Evolutionary conservation across 1,140 invertebrate genomes (phyloP).

Genomic region (Drosophila trapezifrons): DNA sequence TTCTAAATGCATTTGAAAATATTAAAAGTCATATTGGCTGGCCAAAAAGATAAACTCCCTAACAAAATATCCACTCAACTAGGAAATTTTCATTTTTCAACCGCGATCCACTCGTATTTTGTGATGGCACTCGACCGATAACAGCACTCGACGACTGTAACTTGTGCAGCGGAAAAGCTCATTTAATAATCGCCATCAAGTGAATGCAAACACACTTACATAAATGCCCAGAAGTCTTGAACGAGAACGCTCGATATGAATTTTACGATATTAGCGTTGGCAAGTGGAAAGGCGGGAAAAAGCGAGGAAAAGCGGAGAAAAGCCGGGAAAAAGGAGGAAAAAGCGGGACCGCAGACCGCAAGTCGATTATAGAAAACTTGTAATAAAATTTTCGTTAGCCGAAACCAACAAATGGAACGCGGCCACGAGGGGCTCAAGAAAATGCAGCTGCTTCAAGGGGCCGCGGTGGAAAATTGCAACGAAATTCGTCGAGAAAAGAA

Average conservation of each 20-base stretch:
- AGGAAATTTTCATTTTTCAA: background rate
- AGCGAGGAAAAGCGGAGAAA: background rate
- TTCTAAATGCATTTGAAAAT: no score
- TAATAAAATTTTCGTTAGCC: constrained; percentile 78
- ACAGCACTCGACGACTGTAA: background rate
- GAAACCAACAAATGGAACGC: constrained; percentile 67
- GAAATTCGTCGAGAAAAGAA: constrained; percentile 46
- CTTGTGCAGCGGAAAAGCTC: background rate
- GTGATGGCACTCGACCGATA: constrained; percentile 14
- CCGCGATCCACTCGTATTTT: background rate
- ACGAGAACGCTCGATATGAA: constrained; percentile 26
- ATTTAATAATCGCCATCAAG: constrained; percentile 3
- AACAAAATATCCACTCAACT: background rate
- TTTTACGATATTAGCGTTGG: constrained; percentile 62
- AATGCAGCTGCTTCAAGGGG: constrained; percentile 8
- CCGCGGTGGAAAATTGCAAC: constrained; percentile 47
- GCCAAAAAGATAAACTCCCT: background rate
- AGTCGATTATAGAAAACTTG: constrained; percentile 79
- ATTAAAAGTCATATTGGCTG: background rate
- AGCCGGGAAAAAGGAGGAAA: no score
- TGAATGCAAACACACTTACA: constrained; percentile 23
- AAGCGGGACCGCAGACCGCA: constrained; percentile 52
- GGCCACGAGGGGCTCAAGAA: constrained; percentile 25
- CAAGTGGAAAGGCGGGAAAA: background rate
- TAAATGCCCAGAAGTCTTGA: constrained; percentile 14